Percentiles rank a stretch among this genome's conserved stretches.
Conservation (phyloP, 2,888 invertebrate genomes). For the Metopia argyrocephala region DNA sequence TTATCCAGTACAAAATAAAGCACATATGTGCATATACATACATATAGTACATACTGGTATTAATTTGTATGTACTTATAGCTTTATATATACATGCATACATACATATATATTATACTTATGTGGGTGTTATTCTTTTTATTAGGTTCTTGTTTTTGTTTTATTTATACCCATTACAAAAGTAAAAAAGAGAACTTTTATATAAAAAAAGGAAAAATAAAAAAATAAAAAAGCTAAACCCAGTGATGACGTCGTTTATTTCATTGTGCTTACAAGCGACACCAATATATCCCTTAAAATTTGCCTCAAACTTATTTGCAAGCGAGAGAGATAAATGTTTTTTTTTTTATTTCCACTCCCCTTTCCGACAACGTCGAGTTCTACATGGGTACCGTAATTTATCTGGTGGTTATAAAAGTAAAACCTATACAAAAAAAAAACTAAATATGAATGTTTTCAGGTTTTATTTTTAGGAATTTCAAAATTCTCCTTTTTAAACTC, state of each 20-base stretch:
- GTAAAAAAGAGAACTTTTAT: neutral
- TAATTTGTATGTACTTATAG: neutral
- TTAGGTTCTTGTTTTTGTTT: conserved; percentile 17
- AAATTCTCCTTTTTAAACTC: no score
- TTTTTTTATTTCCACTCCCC: neutral
- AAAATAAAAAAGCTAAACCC: conserved; percentile 45
- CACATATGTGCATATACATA: neutral
- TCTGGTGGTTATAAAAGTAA: neutral
- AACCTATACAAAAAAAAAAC: neutral
- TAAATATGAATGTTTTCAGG: neutral
- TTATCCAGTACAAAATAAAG: neutral
- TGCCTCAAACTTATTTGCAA: neutral
- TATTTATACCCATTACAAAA: conserved; percentile 11
- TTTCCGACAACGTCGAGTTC: neutral
- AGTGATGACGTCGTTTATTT: conserved; percentile 60
- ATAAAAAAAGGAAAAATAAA: neutral
- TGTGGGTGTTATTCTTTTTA: conserved; percentile 42
- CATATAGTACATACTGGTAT: neutral
- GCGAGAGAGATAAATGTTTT: neutral
- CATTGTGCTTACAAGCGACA: conserved; percentile 22
- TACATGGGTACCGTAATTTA: conserved; percentile 35
- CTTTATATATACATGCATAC: neutral
- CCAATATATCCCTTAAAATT: conserved; percentile 18
- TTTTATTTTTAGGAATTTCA: conserved; percentile 39
- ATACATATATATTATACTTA: neutral